Evolutionary conservation across 2,113 vertebrate species (phyloP).

Genomic region (Serinus canaria): DNA sequence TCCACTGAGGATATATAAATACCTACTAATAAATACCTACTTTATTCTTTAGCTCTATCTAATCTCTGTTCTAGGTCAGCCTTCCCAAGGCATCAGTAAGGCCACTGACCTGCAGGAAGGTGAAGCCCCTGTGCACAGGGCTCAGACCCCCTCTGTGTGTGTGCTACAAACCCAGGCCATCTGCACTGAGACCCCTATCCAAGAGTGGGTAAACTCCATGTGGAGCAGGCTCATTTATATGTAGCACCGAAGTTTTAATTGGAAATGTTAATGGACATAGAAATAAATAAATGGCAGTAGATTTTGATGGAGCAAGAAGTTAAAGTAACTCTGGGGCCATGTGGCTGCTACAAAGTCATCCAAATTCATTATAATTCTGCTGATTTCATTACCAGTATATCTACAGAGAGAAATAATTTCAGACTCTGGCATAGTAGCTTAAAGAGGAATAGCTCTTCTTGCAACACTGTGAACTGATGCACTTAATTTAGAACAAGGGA

Average conservation of each 20-base stretch:
- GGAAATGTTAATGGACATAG: background rate
- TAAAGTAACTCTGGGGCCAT: background rate
- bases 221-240: background rate
- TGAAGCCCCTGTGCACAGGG: background rate
- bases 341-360: background rate
- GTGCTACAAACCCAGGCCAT: background rate
- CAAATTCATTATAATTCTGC: background rate
- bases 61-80: background rate
- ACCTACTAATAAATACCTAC: background rate
- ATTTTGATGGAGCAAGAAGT: background rate
- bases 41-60: background rate
- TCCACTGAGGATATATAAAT: background rate
- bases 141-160: background rate
- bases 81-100: background rate
- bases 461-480: background rate
- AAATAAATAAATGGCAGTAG: background rate
- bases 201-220: background rate
- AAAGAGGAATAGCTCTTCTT: background rate
- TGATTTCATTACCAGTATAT: background rate
- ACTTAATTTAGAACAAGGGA: background rate
- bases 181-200: background rate
- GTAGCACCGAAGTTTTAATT: background rate
- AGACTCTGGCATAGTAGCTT: background rate
- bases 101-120: background rate
- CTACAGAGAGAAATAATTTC: background rate